Conservation (phyloP, 2,113 vertebrate genomes). For the Alouatta palliata region DNA sequence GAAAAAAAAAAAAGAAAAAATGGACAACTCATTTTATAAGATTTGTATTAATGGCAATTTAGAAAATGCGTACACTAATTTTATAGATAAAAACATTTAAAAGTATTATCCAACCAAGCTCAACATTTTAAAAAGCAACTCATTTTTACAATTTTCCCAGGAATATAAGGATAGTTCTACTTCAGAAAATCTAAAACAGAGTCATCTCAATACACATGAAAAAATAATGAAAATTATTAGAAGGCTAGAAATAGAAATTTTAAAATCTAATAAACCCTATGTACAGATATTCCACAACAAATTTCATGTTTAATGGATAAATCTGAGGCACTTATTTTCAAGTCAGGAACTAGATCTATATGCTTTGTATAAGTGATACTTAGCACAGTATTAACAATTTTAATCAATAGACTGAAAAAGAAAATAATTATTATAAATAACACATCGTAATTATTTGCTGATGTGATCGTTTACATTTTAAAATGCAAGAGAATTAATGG, state of each 20-base stretch:
- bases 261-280: background rate
- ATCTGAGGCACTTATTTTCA: background rate
- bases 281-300: background rate
- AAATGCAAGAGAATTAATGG: background rate
- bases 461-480: background rate
- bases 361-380: background rate
- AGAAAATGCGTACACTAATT: background rate
- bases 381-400: background rate
- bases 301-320: background rate
- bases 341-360: background rate
- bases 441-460: background rate
- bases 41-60: background rate
- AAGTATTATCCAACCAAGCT: background rate
- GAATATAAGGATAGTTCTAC: background rate
- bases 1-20: background rate
- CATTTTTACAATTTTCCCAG: background rate
- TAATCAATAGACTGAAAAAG: background rate
- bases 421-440: background rate
- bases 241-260: background rate
- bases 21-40: background rate
- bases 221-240: background rate
- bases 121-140: background rate
- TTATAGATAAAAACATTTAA: background rate
- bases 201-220: background rate
- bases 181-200: conserved; percentile 30